Conservation (phyloP, 1,140 invertebrate genomes). For the Trichonephila inaurata region DNA sequence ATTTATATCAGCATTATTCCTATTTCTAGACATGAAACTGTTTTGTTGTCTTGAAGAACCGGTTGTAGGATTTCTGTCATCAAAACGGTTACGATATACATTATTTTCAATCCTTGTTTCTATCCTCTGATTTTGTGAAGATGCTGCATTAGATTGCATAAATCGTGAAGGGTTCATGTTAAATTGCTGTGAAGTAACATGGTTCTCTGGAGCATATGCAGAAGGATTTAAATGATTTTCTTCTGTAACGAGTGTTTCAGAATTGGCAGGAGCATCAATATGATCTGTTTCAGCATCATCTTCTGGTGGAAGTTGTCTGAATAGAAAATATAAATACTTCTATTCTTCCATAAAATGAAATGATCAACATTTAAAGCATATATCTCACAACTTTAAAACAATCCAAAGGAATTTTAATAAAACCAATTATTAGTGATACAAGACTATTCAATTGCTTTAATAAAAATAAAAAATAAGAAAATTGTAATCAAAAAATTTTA, state of each 20-base stretch:
- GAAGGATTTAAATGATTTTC: not conserved
- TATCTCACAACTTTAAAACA: no score
- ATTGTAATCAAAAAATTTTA: no score
- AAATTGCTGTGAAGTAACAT: not conserved
- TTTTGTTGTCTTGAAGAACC: not conserved
- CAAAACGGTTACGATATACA: not conserved
- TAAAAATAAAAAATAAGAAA: no score
- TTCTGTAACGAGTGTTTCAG: not conserved
- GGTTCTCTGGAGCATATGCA: not conserved
- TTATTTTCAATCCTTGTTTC: not conserved
- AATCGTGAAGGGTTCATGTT: not conserved
- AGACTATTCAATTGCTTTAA: no score
- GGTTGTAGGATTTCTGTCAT: not conserved
- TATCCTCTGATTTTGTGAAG: not conserved
- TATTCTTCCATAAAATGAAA: not conserved
- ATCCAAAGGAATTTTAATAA: no score
- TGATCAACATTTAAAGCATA: not conserved
- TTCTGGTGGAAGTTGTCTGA: conserved; percentile 3
- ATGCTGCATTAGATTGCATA: not conserved
- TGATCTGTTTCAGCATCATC: not conserved
- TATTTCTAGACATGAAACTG: not conserved
- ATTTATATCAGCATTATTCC: not conserved
- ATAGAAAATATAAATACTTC: not conserved
- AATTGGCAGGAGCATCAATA: not conserved
- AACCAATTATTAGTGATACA: no score